Percentiles rank a stretch among this genome's conserved stretches.
These are phyloP conservation scores for fruit fly (Drosophila melanogaster) DNA, from an alignment of 1,140 invertebrate genomes.

Conservation along the genomic window DNA sequence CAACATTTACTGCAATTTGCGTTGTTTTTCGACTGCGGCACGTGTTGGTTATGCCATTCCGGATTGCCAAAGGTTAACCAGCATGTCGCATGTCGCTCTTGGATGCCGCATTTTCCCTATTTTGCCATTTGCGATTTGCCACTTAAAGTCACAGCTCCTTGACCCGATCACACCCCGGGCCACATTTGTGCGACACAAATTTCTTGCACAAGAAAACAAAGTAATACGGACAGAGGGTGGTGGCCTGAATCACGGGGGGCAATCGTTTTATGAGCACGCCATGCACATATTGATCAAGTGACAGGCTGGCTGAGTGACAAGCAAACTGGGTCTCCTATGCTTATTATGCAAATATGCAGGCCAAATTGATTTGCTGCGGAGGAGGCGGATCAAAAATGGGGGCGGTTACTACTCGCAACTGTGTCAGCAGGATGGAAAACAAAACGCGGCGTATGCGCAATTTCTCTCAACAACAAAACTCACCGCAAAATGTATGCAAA, in stretches of 20 bases:
- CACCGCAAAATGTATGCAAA: conserved; percentile 72
- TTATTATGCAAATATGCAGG: conserved; percentile 79
- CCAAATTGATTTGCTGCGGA: conserved; percentile 67
- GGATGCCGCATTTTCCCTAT: conserved; percentile 38
- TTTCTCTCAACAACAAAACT: conserved; percentile 56
- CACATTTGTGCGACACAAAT: conserved; percentile 76
- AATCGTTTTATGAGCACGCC: conserved; percentile 75
- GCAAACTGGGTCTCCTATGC: conserved; percentile 68
- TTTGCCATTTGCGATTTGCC: conserved; percentile 57
- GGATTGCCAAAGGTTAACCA: conserved; percentile 54
- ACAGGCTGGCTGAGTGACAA: conserved; percentile 78
- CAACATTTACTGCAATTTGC: conserved; percentile 52
- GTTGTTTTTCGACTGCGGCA: conserved; percentile 40
- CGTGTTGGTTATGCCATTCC: conserved; percentile 63
- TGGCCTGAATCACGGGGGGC: background rate
- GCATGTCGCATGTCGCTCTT: conserved; percentile 24
- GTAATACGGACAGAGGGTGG: conserved; percentile 40
- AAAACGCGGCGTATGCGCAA: conserved; percentile 81
- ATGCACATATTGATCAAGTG: conserved; percentile 82
- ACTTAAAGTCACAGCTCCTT: conserved; percentile 59
- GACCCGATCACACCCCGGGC: conserved; percentile 53
- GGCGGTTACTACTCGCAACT: conserved; percentile 50
- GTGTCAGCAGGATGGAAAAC: conserved; percentile 72
- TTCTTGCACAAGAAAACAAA: conserved; percentile 69
- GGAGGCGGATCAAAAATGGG: conserved; percentile 6